Evolutionary conservation across 2,797 vertebrate species (phyloP), one percentile per base, ranked within the genome.

Genomic region (Agapornis canus): DNA sequence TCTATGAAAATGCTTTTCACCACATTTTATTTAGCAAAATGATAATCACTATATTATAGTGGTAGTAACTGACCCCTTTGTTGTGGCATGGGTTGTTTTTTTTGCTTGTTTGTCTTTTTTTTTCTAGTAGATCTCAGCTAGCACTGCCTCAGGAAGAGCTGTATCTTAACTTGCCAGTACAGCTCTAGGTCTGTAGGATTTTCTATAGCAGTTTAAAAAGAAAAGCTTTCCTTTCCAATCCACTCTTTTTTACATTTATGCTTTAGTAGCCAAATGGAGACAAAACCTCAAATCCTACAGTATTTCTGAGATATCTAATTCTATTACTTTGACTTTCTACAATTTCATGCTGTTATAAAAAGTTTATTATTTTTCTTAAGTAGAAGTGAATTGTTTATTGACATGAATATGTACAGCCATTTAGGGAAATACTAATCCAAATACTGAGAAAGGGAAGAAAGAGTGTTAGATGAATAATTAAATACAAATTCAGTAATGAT

Each of bases 321-420:
- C 64, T 73, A 84, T 87, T 91, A 80, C 27, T 86, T 72, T 88
- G 32, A 59, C 64, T 90, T 57, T 82, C 54, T 60, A 80, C 21
- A 87, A 68, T 91, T 91, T 95, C 56, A 92, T 0, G 0, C 27
- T 92, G 47, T 63, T 82, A 91, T 47, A 71, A 92, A 89, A 69
- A 93, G 57, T 88, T 93, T 83, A 71, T 87, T 91, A 80, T 82
- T 96, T 94, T 82, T 87, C 64, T 54, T 85, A 89, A 94, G 68
- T 32, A 95, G 72, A 85, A 82, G 26, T 21, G 76, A 92, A 83
- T 76, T 90, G 76, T 83, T 94, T 94, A 83, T 83, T 92, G 65
- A 81, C 1, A 0, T 71, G 72, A 60, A 39, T 81, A 89, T 23
- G 21, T 64, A 49, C 27, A 91, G 52, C 29, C 64, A 73, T 78